Evolutionary conservation across 2,888 invertebrate genomes (phyloP), one percentile per base, ranked within the genome.

Genomic region (Vannuccia rotundouncinata): DNA sequence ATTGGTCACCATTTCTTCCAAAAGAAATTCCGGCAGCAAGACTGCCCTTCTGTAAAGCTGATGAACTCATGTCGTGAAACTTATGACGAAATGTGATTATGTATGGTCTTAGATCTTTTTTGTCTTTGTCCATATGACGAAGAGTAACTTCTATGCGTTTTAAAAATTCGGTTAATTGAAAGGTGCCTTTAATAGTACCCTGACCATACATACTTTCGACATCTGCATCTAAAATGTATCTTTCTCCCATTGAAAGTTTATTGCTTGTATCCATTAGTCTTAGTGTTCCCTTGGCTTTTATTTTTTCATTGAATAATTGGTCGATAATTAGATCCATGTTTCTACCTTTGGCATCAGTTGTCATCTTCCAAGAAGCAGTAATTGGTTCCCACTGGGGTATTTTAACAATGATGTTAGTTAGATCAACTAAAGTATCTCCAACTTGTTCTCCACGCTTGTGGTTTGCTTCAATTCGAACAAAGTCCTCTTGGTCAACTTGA

Each of bases 41-140:
- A 5, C 59, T 25, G 10, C 10, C 59, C 66, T 78, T 78, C 13
- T 59, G 25, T 29, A 78, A 60, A 2, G 25, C 66, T 59, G 27
- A 59, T 28, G 78, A 78, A 29, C 78, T 78, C 66, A 60, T 78
- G 29, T 78, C 78, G 29, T 78, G 59, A 13, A 66, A 28, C 66
- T 78, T 78, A 22, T 78, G 78, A 10, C 78, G 60, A 60, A 78
- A 45, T 1, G 29, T n/a, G 25, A 78, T 78, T 10, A 29, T 10
- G 25, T 28, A 78, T 0, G 59, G 59, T 25, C 66, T 25, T 0
- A 2, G 27, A 22, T 74, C 25, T 78, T 78, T 78, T 5, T 25
- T 59, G 13, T 60, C 29, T 13, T 78, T 59, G 25, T 78, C 66
- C 10, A 66, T 13, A 22, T 66, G 66, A 13, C 66, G 66, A 2